These are phyloP conservation scores for Nomada fabriciana DNA, from an alignment of 2,888 invertebrate genomes.

Conservation along the genomic window DNA sequence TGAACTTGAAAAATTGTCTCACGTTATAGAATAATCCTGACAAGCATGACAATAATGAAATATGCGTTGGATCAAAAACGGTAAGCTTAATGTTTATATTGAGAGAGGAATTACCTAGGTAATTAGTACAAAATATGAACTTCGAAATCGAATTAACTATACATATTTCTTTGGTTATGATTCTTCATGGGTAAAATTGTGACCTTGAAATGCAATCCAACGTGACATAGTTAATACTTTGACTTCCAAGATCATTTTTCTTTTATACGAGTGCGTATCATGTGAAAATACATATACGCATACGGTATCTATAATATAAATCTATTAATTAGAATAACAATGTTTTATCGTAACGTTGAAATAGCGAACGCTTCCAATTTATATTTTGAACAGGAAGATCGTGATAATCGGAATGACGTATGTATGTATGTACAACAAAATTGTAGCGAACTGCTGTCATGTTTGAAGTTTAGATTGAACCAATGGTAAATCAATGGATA, in stretches of 20 bases:
- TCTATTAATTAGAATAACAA: slow-evolving; percentile 5
- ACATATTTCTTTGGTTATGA: slow-evolving; percentile 40
- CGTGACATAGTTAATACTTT: slow-evolving; percentile 27
- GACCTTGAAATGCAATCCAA: slow-evolving; percentile 46
- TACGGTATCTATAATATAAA: slow-evolving; percentile 13
- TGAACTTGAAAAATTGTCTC: slow-evolving; percentile 15
- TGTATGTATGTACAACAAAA: slow-evolving; percentile 6
- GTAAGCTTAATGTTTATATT: neutral
- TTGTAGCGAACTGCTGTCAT: neutral
- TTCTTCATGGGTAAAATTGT: slow-evolving; percentile 39
- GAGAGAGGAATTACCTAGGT: slow-evolving; percentile 20
- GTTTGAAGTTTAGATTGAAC: neutral
- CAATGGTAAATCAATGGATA: neutral
- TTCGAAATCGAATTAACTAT: slow-evolving; percentile 18
- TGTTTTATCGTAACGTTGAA: neutral
- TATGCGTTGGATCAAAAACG: neutral
- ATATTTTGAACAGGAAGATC: neutral
- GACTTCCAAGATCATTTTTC: slow-evolving; percentile 15
- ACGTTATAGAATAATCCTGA: slow-evolving; percentile 17
- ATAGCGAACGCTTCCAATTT: neutral
- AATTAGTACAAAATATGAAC: slow-evolving; percentile 9
- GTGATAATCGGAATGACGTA: slow-evolving; percentile 7
- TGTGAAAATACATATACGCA: slow-evolving; percentile 4
- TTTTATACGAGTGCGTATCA: neutral
- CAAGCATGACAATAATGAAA: slow-evolving; percentile 25